These are phyloP conservation scores for Chrysolina americana DNA, from an alignment of 2,888 invertebrate genomes.

Conservation along the genomic window DNA sequence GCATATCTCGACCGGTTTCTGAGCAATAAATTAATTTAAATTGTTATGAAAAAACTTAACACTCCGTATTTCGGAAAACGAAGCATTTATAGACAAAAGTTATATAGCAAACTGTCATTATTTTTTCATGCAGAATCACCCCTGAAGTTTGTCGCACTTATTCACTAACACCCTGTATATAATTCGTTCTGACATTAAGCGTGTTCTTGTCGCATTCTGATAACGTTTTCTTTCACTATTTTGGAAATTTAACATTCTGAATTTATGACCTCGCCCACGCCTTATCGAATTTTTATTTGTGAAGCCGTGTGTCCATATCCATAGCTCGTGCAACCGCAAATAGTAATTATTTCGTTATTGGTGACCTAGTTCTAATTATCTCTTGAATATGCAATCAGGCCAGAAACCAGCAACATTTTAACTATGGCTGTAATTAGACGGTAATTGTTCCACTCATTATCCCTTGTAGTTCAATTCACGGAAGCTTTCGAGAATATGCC, in stretches of 20 bases:
- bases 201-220: too few species aligned
- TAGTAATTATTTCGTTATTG: conserved; percentile 27
- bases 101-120: too few species aligned
- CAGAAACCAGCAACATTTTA: conserved; percentile 13
- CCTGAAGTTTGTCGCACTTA: too few species aligned
- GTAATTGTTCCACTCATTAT: conserved; percentile 9
- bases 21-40: too few species aligned
- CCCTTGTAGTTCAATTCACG: neutral
- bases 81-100: too few species aligned
- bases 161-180: too few species aligned
- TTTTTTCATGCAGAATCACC: too few species aligned
- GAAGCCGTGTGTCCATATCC: neutral
- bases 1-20: too few species aligned
- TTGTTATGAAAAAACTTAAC: too few species aligned
- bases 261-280: conserved; percentile 15
- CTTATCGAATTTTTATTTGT: neutral
- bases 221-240: neutral
- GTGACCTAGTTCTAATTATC: conserved; percentile 26
- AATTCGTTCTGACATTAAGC: too few species aligned
- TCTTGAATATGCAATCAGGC: conserved; percentile 22
- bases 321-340: conserved; percentile 5
- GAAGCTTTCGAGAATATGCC: neutral
- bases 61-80: too few species aligned
- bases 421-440: conserved; percentile 14
- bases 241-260: neutral